Conservation (phyloP, 2,113 vertebrate species). For the Pollachius pollachius region DNA sequence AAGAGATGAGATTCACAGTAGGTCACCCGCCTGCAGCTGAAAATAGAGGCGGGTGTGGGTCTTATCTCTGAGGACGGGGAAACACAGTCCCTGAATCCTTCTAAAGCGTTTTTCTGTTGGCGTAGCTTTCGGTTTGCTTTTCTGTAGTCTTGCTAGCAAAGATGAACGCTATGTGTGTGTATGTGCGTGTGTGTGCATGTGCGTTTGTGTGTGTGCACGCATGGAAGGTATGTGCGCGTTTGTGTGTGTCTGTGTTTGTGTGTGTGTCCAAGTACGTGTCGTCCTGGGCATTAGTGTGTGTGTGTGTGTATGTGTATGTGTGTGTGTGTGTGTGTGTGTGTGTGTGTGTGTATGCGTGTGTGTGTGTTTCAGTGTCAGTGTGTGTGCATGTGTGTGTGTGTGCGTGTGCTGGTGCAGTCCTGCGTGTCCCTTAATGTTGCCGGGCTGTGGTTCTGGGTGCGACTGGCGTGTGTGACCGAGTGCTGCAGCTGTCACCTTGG, state of each 20-base stretch:
- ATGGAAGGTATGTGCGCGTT: not conserved
- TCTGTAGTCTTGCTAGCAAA: no score
- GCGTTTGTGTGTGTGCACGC: not conserved
- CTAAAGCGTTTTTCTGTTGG: no score
- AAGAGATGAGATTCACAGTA: no score
- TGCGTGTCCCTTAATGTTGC: not conserved
- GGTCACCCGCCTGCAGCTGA: no score
- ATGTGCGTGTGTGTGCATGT: no score
- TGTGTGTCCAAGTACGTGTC: no score
- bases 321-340: not conserved
- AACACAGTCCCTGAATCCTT: no score
- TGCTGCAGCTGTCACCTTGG: conserved; percentile 1
- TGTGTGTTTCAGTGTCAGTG: conserved; percentile 2
- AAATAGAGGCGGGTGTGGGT: no score
- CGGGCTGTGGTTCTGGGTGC: not conserved
- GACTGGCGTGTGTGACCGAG: not conserved
- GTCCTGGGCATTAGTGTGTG: not conserved
- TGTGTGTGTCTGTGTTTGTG: no score
- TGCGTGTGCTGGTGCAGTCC: not conserved
- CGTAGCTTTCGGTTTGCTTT: no score
- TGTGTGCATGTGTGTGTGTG: not conserved
- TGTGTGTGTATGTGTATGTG: not conserved
- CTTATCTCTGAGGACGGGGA: no score
- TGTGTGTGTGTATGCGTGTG: not conserved
- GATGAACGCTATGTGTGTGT: no score